Percentiles rank a stretch among this genome's conserved stretches.
phyloP scores from a whole-genome alignment of 2,888 invertebrate genomes.

The Tipula confusa region DNA sequence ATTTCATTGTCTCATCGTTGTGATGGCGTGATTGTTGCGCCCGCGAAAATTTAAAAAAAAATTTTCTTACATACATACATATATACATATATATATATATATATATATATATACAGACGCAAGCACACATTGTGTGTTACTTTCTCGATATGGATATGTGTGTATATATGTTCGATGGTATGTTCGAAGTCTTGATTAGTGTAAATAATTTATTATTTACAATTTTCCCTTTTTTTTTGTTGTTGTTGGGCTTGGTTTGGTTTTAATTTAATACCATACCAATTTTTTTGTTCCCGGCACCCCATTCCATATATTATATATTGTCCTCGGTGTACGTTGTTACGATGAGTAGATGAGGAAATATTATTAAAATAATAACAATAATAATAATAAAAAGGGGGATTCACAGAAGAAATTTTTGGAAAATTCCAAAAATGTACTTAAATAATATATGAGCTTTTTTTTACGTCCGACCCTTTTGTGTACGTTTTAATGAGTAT shows the following conservation, averaged over 20 bases:
- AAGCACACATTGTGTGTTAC: background rate
- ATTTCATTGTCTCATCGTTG: slow-evolving; percentile 20
- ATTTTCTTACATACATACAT: background rate
- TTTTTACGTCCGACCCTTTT: slow-evolving; percentile 7
- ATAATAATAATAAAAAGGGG: slow-evolving; percentile 25
- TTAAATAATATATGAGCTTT: slow-evolving; percentile 25
- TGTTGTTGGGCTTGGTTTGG: background rate
- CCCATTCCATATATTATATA: no score
- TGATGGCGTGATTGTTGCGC: slow-evolving; percentile 25
- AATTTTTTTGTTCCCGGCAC: background rate
- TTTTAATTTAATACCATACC: slow-evolving; percentile 3
- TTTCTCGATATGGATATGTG: background rate
- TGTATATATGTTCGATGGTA: background rate
- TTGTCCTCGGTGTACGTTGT: background rate
- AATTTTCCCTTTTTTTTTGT: background rate
- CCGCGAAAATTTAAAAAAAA: slow-evolving; percentile 5
- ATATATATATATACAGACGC: no score
- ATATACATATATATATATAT: no score
- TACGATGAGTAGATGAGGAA: background rate
- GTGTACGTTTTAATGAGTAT: background rate
- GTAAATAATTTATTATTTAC: slow-evolving; percentile 25
- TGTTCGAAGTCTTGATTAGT: slow-evolving; percentile 7
- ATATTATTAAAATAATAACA: slow-evolving; percentile 3
- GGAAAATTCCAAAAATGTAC: background rate
- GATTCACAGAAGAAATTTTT: background rate